Evolutionary conservation across 2,797 vertebrate species (phyloP).

Genomic region (Sciurus carolinensis): DNA sequence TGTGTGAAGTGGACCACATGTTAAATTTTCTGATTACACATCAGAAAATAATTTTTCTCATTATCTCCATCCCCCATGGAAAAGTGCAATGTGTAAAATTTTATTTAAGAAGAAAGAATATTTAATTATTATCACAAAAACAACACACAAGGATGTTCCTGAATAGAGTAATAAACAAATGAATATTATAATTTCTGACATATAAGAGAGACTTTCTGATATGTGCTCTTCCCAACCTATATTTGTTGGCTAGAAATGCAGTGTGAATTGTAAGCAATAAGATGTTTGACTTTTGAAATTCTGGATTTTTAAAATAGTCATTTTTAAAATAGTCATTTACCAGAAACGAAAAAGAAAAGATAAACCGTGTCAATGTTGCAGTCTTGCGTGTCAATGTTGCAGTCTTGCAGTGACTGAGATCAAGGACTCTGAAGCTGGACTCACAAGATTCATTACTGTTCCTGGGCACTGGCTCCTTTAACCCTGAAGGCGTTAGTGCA

Average conservation of each 20-base stretch:
- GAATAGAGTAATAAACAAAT: neutral
- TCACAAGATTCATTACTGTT: too few relatives aligned
- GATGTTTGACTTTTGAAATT: neutral
- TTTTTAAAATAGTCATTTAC: constrained; percentile 6
- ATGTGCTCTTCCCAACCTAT: neutral
- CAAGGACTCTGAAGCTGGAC: neutral
- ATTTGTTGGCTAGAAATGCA: neutral
- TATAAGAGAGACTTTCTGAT: neutral
- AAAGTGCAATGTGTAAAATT: neutral
- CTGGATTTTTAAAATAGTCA: neutral
- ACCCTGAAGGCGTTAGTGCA: neutral
- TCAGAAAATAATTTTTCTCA: constrained; percentile 9
- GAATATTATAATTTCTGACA: neutral
- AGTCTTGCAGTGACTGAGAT: neutral
- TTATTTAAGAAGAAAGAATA: neutral
- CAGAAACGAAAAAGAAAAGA: neutral
- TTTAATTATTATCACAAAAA: neutral
- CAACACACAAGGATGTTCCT: neutral
- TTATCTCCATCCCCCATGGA: neutral
- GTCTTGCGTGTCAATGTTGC: neutral
- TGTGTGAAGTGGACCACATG: constrained; percentile 69
- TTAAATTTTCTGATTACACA: constrained; percentile 54
- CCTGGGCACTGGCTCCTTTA: neutral
- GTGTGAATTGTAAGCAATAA: neutral
- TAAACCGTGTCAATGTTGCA: neutral